Evolutionary conservation across 1,140 invertebrate genomes (phyloP), one percentile per base, ranked within the genome.

Genomic region (Drosophila sturtevanti): DNA sequence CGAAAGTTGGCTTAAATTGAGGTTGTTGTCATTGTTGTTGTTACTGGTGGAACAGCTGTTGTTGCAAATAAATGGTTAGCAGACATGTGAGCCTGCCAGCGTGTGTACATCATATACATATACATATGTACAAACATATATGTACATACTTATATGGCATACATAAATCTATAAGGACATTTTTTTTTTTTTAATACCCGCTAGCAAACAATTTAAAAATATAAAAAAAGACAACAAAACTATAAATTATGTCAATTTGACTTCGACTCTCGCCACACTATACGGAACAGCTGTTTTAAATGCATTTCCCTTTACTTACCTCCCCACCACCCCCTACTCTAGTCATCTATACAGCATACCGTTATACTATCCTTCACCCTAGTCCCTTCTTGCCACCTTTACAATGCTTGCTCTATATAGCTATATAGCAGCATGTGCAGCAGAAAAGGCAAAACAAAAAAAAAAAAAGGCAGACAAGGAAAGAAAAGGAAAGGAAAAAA

Each of bases 131-230:
- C n/a, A n/a, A n/a, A n/a, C n/a, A n/a, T n/a, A n/a, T 51, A 21
- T 65, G 11, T 24, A 12, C 56, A 1, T 62, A 21, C 27, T 4
- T 56, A 18, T 63, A 9, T 63, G 64, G n/a, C 11, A 37, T 69
- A 41, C 38, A 77, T 77, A 77, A 77, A 77, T 76, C 66, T 63
- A 51, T 77, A 63, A 72, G 58, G 81, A 75, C 78, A 81, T 75
- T 75, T 48, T 77, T 77, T 70, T 31, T 75, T 75, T 48, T 77
- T 77, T 76, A 77, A 77, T 77, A 77, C 70, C 72, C 74, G 65
- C 54, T 77, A 27, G 69, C 35, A 38, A 74, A 60, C 38, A 64
- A 77, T 70, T 56, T 59, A 1, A 76, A n/a, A n/a, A n/a, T n/a
- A n/a, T n/a, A n/a, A n/a, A n/a, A 76, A 69, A 59, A 58, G 67